phyloP scores from a whole-genome alignment of 2,888 invertebrate genomes.

The Zaprionus bogoriensis region DNA sequence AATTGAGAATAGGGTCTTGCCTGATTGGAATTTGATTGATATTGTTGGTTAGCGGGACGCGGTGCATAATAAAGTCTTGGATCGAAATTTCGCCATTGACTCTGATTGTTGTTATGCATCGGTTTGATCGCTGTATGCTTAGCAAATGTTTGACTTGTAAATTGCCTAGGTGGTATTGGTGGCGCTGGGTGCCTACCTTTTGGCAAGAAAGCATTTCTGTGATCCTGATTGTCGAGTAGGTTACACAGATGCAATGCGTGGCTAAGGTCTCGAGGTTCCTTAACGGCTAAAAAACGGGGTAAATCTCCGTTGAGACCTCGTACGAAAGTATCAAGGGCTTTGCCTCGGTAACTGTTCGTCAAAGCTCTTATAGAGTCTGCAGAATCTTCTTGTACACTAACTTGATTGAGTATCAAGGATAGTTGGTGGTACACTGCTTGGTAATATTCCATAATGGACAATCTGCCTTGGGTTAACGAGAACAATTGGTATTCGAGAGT shows the following conservation, averaged over 20 bases:
- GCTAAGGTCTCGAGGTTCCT: background rate
- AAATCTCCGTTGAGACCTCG: slow-evolving; percentile 4
- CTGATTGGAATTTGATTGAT: no score
- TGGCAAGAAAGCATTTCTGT: background rate
- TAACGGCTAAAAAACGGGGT: background rate
- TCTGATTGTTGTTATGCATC: background rate
- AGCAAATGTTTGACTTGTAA: no score
- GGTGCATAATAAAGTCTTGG: background rate
- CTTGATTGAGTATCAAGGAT: slow-evolving; percentile 1
- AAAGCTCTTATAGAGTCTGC: background rate
- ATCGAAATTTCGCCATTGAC: background rate
- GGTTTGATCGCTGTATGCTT: background rate
- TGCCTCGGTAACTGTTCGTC: slow-evolving; percentile 6
- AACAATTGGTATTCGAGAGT: slow-evolving; percentile 8
- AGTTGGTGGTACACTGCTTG: background rate
- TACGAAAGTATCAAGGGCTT: slow-evolving; percentile 1
- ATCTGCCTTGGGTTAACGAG: background rate
- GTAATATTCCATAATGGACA: background rate
- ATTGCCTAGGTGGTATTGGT: background rate
- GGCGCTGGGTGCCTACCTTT: background rate
- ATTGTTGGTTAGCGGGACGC: no score
- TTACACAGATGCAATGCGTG: background rate
- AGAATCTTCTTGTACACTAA: background rate
- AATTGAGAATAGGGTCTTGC: no score
- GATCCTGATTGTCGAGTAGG: background rate